A percentile compares a stretch with the other conserved stretches of the same genome.
These are phyloP conservation scores for Pica pica DNA, from an alignment of 2,113 vertebrate species.

Conservation along the genomic window DNA sequence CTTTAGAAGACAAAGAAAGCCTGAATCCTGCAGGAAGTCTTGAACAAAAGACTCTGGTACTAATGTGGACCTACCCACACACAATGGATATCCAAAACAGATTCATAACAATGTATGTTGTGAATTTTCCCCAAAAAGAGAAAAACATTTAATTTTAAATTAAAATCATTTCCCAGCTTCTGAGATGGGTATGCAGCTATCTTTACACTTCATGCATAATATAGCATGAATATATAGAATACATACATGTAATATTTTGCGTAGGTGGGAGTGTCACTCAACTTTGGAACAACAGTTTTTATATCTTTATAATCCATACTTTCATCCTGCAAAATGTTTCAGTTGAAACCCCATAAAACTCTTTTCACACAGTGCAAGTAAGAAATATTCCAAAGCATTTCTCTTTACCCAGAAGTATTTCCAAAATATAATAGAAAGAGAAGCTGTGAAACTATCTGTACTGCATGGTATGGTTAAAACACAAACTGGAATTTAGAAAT, in stretches of 20 bases:
- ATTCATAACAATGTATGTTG: neutral
- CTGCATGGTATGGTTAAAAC: neutral
- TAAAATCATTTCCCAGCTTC: neutral
- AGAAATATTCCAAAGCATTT: neutral
- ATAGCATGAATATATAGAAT: neutral
- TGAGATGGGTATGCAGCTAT: neutral
- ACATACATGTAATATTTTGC: neutral
- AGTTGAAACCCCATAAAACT: neutral
- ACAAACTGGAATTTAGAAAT: neutral
- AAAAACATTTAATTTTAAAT: neutral
- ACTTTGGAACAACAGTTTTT: neutral
- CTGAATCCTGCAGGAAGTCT: neutral
- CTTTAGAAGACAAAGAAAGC: neutral
- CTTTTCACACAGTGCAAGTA: neutral
- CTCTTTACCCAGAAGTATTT: neutral
- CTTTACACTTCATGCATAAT: neutral
- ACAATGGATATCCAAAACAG: conserved; percentile 1
- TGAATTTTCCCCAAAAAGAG: neutral
- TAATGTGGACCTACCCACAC: neutral
- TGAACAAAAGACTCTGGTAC: conserved; percentile 1
- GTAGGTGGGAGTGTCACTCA: neutral
- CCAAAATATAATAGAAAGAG: neutral
- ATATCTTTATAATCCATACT: neutral
- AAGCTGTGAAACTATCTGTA: neutral
- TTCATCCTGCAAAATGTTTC: neutral